Evolutionary conservation across 1,140 invertebrate species (phyloP).

Genomic region (Frieseomelitta varia): DNA sequence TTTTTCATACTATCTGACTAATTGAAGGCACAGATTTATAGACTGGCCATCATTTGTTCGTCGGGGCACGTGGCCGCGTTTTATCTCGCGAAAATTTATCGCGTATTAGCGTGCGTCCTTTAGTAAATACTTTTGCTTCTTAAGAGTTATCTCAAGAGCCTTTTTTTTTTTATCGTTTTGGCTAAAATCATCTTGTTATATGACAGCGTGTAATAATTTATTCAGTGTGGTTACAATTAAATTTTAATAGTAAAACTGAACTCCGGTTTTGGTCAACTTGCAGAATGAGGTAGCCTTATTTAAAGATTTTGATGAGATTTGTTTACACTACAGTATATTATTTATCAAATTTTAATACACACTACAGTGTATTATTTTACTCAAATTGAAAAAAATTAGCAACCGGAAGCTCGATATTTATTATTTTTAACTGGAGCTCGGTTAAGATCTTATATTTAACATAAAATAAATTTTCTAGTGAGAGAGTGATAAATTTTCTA

Average conservation of each 20-base stretch:
- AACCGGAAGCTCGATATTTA: no score
- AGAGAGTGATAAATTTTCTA: background rate
- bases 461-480: background rate
- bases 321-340: no score
- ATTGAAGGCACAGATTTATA: conserved; percentile 27
- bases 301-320: no score
- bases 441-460: background rate
- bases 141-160: no score
- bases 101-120: background rate
- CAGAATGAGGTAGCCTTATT: no score
- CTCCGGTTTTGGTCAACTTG: background rate
- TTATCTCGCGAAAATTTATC: background rate
- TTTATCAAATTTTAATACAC: no score
- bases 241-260: background rate
- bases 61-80: conserved; percentile 1
- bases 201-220: no score
- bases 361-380: no score
- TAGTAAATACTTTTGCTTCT: background rate
- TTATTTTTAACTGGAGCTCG: no score
- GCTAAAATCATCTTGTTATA: rapidly evolving
- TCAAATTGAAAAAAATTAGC: no score
- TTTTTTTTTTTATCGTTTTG: no score
- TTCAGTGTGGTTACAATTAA: no score
- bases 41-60: background rate
- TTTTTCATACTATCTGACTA: background rate